These are phyloP conservation scores for Zaprionus ghesquierei DNA, from an alignment of 1,140 invertebrate genomes.

Conservation along the genomic window DNA sequence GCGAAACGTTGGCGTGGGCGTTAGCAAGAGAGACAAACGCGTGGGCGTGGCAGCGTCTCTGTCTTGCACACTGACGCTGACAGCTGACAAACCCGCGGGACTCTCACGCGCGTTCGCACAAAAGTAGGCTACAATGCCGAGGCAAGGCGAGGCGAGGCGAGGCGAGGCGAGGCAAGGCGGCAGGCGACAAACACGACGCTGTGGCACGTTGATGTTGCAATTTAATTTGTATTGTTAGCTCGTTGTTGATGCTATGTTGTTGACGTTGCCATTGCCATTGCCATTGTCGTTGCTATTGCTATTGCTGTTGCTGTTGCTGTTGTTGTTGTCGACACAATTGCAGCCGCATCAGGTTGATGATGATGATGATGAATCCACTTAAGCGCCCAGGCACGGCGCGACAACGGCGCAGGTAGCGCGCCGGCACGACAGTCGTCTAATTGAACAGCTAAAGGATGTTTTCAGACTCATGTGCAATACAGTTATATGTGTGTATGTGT, in stretches of 20 bases:
- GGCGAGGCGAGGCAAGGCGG: slow-evolving; percentile 15
- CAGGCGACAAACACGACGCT: slow-evolving; percentile 13
- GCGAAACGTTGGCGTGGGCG: background rate
- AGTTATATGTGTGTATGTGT: background rate
- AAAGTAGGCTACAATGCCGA: slow-evolving; percentile 70
- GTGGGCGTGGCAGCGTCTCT: slow-evolving; percentile 29
- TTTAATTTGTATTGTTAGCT: slow-evolving; percentile 75
- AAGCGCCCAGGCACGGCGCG: slow-evolving; percentile 32
- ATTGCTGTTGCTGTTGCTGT: slow-evolving; percentile 39
- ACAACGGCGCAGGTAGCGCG: background rate
- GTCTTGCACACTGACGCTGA: slow-evolving; percentile 33
- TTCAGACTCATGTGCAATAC: slow-evolving; percentile 4
- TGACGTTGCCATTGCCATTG: slow-evolving; percentile 18
- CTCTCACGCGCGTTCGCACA: slow-evolving; percentile 20
- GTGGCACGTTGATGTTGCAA: slow-evolving; percentile 73
- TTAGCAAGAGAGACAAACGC: slow-evolving; percentile 7
- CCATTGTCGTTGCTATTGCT: slow-evolving; percentile 18
- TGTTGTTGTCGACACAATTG: slow-evolving; percentile 64
- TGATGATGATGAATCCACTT: slow-evolving; percentile 74
- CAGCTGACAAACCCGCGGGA: slow-evolving; percentile 69
- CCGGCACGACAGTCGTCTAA: slow-evolving; percentile 54
- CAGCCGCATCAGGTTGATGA: slow-evolving; percentile 50
- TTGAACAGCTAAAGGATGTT: slow-evolving; percentile 62
- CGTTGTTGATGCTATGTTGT: slow-evolving; percentile 33
- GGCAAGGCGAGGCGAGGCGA: slow-evolving; percentile 40